A percentile compares a stretch with the other conserved stretches of the same genome.
These are phyloP conservation scores for Megaustenia siamemsis DNA, from an alignment of 2,888 invertebrate genomes.

Conservation along the genomic window DNA sequence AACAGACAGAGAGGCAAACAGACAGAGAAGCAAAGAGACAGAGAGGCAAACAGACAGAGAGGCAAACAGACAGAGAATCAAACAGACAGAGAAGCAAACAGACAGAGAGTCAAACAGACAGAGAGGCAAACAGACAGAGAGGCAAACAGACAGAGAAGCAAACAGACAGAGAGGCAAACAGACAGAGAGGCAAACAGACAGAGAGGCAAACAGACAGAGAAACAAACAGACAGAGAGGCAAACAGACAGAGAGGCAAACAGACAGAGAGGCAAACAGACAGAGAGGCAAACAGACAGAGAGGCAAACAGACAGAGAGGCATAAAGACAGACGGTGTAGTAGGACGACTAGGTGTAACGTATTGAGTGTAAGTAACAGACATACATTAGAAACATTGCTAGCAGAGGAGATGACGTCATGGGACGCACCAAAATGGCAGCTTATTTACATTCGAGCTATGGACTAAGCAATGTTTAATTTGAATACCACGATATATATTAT, in stretches of 20 bases:
- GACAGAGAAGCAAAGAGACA: too few species aligned
- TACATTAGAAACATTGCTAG: too few species aligned
- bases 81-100: too few species aligned
- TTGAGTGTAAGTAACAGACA: too few species aligned
- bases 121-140: conserved; percentile 35
- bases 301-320: conserved; percentile 2
- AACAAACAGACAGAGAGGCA: conserved; percentile 52
- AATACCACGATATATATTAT: too few species aligned
- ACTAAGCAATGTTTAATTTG: too few species aligned
- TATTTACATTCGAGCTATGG: too few species aligned
- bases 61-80: conserved; percentile 37
- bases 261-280: conserved; percentile 51
- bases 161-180: conserved; percentile 49
- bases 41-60: conserved; percentile 6
- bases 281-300: conserved; percentile 41
- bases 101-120: conserved; percentile 41
- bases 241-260: conserved; percentile 51
- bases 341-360: too few species aligned
- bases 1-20: too few species aligned
- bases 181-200: conserved; percentile 54
- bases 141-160: conserved; percentile 26
- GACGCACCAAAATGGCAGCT: too few species aligned
- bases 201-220: conserved; percentile 54
- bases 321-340: too few species aligned
- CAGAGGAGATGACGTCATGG: too few species aligned